These are phyloP conservation scores for Cetoscarus ocellatus DNA, from an alignment of 2,797 vertebrate species.

Conservation along the genomic window DNA sequence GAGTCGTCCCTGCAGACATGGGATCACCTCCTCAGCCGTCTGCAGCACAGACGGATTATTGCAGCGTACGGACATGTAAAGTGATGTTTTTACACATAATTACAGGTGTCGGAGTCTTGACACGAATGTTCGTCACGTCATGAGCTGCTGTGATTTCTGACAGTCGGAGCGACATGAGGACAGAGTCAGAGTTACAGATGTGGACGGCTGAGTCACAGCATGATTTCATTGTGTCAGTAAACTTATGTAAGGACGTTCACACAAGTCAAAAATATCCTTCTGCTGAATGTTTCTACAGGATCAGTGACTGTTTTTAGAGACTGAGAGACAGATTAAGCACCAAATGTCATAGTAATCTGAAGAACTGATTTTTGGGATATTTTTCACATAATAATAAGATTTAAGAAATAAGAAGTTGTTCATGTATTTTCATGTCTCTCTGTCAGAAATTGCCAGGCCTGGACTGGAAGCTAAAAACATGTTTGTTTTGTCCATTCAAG, in stretches of 20 bases:
- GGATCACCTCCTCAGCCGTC: conserved; percentile 7
- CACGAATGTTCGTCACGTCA: neutral
- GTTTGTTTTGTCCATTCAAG: no score
- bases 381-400: no score
- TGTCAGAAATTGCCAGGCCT: no score
- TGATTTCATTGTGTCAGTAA: conserved; percentile 22
- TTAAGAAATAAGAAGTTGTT: no score
- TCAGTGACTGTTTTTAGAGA: no score
- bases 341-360: neutral
- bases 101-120: conserved; percentile 31
- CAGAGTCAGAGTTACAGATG: conserved; percentile 47
- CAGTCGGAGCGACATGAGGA: neutral
- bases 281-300: neutral
- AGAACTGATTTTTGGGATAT: no score
- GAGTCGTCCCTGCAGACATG: conserved; percentile 25
- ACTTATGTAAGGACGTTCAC: neutral
- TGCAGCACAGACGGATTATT: conserved; percentile 1
- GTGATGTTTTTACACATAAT: conserved; percentile 43
- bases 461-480: no score
- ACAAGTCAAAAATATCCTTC: neutral
- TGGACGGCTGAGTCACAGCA: conserved; percentile 41
- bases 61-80: conserved; percentile 19
- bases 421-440: no score
- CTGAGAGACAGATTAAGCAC: no score
- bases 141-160: conserved; percentile 1